Evolutionary conservation across 2,888 invertebrate genomes (phyloP), one percentile per base, ranked within the genome.

Genomic region (Amblyteles armatorius): DNA sequence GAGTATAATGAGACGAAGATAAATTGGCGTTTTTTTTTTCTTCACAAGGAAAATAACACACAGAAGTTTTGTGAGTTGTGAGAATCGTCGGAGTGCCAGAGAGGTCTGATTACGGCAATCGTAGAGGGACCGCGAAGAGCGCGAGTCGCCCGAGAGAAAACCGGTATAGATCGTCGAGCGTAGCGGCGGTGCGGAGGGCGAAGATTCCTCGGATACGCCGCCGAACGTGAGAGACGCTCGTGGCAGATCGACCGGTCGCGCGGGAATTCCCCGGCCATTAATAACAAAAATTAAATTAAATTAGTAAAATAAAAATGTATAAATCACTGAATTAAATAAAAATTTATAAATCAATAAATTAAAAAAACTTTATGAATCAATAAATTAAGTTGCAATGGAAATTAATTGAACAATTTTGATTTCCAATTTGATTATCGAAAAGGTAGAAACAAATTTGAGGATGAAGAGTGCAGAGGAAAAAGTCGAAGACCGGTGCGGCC

Each of bases 161-260:
- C 57, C 57, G 57, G 57, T 57, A 57, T 26, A 26, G 57, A 57
- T 57, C 57, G 7, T 57, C 57, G 57, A 9, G 26, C 57, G 26
- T 26, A 26, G 57, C 19, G 55, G 13, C 26, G 11, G n/a, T 19
- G 57, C 11, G 57, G 11, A 26, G 22, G 57, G 11, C 3, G 57
- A 57, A 57, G 22, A 57, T 57, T 26, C 22, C 57, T 57, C 57
- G 57, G 13, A 57, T 57, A 19, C 9, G 19, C 11, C 44, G 13
- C 13, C 13, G 44, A 44, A 44, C 3, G 44, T 3, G 44, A 44
- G 11, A 44, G 13, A 57, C 57, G n/a, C 22, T 55, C 22, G 55
- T 9, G 9, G 22, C 19, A 22, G 55, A 55, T 19, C 55, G 55
- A 3, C 9, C 55, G 40, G 22, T 22, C 55, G 57, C 57, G 26